A percentile compares a stretch with the other conserved stretches of the same genome.
phyloP scores from a whole-genome alignment of 2,797 vertebrate genomes.

The Naso thynnoides region DNA sequence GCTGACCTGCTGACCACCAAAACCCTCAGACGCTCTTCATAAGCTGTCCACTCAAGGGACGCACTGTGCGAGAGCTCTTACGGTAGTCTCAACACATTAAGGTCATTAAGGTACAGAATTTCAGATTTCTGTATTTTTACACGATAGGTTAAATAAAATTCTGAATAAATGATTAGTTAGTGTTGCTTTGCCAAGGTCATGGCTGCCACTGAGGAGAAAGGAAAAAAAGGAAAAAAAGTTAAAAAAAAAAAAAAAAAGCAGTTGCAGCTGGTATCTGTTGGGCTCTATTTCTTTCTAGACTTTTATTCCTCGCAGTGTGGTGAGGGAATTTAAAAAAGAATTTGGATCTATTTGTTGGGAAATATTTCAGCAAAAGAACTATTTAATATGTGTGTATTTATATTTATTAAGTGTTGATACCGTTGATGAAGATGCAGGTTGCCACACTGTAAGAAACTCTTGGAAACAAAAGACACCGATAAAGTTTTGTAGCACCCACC shows the following conservation, averaged over 20 bases:
- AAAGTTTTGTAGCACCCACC: too few species aligned
- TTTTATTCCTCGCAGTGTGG: not conserved
- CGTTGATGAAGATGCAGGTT: too few species aligned
- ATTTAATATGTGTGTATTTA: too few species aligned
- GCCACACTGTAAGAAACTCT: too few species aligned
- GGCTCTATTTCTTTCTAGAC: not conserved
- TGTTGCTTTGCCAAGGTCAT: not conserved
- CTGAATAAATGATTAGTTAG: not conserved
- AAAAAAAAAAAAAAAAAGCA: too few species aligned
- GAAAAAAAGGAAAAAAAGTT: too few species aligned
- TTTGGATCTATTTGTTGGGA: not conserved
- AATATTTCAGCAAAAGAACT: not conserved
- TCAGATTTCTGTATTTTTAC: conserved; percentile 1
- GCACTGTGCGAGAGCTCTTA: conserved; percentile 14
- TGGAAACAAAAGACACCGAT: too few species aligned
- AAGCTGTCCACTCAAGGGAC: conserved; percentile 2
- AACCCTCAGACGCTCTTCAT: conserved; percentile 46
- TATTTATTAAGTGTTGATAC: too few species aligned
- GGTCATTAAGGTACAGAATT: conserved; percentile 21
- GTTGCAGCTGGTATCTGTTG: not conserved
- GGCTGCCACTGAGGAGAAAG: not conserved
- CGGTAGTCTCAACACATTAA: conserved; percentile 17
- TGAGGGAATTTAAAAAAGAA: not conserved
- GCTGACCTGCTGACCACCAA: conserved; percentile 50
- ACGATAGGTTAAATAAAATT: not conserved